Percentiles rank a stretch among this genome's conserved stretches.
phyloP scores from a whole-genome alignment of 2,888 invertebrate genomes.

The Drosophila neonasuta region DNA sequence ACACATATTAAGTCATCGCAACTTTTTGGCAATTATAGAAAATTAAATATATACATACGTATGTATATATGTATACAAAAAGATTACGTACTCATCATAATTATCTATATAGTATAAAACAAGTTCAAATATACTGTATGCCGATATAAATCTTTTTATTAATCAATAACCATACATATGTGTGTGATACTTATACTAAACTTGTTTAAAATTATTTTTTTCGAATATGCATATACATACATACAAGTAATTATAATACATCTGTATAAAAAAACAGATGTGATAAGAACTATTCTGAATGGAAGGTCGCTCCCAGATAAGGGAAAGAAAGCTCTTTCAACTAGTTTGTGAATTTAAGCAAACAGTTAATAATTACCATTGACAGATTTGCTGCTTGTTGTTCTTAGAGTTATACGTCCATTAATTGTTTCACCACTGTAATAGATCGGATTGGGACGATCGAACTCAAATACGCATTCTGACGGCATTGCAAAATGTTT shows the following conservation, averaged over 20 bases:
- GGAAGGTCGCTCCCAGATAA: background rate
- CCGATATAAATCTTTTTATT: background rate
- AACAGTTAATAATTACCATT: constrained; percentile 45
- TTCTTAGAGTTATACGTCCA: constrained; percentile 60
- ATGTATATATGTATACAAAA: background rate
- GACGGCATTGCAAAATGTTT: constrained; percentile 53
- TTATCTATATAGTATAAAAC: background rate
- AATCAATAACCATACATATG: too few relatives aligned
- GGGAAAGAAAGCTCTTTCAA: background rate
- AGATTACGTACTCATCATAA: background rate
- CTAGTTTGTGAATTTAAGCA: background rate
- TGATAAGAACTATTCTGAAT: background rate
- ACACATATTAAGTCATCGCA: too few relatives aligned
- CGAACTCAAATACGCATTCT: constrained; percentile 60
- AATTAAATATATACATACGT: background rate
- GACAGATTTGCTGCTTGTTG: constrained; percentile 57
- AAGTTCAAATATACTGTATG: background rate
- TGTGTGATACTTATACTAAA: background rate
- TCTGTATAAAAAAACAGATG: background rate
- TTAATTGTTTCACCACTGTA: constrained; percentile 71
- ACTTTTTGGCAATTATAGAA: background rate
- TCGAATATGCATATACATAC: background rate
- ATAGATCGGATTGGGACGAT: constrained; percentile 69
- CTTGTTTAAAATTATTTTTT: background rate
- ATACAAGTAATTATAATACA: background rate